Evolutionary conservation across 2,888 invertebrate genomes (phyloP).

Genomic region (Drosophila suboccidentalis): DNA sequence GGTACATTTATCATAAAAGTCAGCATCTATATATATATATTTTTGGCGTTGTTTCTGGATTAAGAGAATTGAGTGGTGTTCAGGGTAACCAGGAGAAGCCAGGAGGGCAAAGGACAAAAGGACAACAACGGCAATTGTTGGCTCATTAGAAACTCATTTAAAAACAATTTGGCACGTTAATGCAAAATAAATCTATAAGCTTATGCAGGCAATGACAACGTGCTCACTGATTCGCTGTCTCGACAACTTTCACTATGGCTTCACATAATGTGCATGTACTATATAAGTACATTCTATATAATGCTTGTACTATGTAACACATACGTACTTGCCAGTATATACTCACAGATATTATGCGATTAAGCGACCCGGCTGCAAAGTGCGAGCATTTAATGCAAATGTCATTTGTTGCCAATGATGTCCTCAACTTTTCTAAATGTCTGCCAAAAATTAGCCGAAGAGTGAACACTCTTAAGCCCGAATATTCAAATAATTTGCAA

Average conservation of each 20-base stretch:
- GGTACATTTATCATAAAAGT: conserved; percentile 70
- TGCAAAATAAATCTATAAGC: conserved; percentile 81
- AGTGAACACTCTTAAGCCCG: background rate
- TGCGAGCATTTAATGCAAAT: conserved; percentile 68
- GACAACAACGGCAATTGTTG: conserved; percentile 68
- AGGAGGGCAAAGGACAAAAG: conserved; percentile 29
- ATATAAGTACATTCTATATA: background rate
- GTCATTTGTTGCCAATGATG: conserved; percentile 71
- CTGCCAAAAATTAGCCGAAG: background rate
- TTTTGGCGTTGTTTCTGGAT: conserved; percentile 38
- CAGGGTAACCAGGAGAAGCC: background rate
- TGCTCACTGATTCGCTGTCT: conserved; percentile 25
- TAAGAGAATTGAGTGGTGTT: conserved; percentile 7
- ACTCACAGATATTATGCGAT: conserved; percentile 33
- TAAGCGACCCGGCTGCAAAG: conserved; percentile 36
- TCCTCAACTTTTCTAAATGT: conserved; percentile 44
- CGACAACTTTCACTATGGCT: conserved; percentile 44
- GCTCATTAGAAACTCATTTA: conserved; percentile 81
- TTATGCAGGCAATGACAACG: conserved; percentile 65
- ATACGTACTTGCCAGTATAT: conserved; percentile 8
- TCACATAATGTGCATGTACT: conserved; percentile 18
- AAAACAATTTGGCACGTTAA: conserved; percentile 81
- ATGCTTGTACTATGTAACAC: background rate
- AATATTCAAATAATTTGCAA: background rate
- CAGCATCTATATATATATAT: conserved; percentile 30